These are phyloP conservation scores for Budorcas taxicolor DNA, from an alignment of 2,113 vertebrate species.

Conservation along the genomic window DNA sequence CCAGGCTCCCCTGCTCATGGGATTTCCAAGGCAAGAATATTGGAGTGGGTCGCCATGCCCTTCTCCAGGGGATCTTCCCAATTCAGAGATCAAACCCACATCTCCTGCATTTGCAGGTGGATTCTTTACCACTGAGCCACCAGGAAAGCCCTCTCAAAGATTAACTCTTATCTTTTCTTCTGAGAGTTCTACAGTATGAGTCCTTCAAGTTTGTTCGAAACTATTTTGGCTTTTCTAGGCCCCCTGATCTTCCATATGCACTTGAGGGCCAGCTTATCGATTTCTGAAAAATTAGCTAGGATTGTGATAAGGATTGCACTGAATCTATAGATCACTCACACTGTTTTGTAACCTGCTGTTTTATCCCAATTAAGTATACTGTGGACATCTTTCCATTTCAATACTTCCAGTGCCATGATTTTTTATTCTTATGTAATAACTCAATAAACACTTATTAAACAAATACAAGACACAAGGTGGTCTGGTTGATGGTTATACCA, in stretches of 20 bases:
- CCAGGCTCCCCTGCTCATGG: not conserved
- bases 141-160: not conserved
- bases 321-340: not conserved
- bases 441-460: slow-evolving; percentile 24
- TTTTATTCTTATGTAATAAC: not conserved
- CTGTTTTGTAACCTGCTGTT: not conserved
- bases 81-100: not conserved
- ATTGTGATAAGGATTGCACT: not conserved
- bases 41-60: not conserved
- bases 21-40: not conserved
- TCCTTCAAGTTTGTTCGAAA: not conserved
- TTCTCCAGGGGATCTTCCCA: not conserved
- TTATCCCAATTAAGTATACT: not conserved
- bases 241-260: not conserved
- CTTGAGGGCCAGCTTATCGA: not conserved
- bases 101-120: not conserved
- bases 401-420: not conserved
- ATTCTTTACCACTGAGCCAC: not conserved
- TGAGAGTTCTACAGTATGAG: not conserved
- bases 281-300: not conserved
- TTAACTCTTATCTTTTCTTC: not conserved
- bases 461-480: not conserved
- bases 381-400: not conserved
- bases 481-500: not conserved
- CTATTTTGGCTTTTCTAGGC: not conserved